A percentile compares a stretch with the other conserved stretches of the same genome.
These are phyloP conservation scores for Pteronura brasiliensis DNA, from an alignment of 2,113 vertebrate genomes.

Conservation along the genomic window DNA sequence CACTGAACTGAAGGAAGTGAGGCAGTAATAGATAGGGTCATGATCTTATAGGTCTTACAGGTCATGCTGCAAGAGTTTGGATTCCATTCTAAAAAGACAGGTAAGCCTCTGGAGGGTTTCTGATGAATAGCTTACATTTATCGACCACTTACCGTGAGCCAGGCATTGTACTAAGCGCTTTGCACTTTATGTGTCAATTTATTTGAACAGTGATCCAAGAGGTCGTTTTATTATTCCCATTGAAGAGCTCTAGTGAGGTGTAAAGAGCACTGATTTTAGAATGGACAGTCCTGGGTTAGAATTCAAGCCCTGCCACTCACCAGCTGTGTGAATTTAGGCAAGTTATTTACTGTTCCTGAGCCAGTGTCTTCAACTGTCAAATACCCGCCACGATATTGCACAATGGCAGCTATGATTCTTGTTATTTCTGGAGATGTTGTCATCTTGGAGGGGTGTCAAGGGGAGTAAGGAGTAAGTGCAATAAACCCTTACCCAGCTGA, in stretches of 20 bases:
- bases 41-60: neutral
- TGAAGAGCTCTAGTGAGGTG: neutral
- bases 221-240: neutral
- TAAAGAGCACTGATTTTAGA: neutral
- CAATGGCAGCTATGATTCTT: neutral
- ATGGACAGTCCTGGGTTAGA: neutral
- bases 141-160: neutral
- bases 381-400: neutral
- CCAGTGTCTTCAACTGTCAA: neutral
- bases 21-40: neutral
- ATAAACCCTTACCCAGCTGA: neutral
- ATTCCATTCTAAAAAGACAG: conserved; percentile 15
- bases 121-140: neutral
- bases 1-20: neutral
- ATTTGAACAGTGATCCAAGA: neutral
- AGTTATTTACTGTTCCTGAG: neutral
- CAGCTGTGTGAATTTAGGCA: neutral
- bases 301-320: neutral
- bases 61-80: neutral
- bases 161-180: neutral
- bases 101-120: neutral
- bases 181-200: neutral
- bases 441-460: neutral
- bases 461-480: neutral
- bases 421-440: neutral